These are phyloP conservation scores for Lagenorhynchus albirostris DNA, from an alignment of 2,113 vertebrate genomes.

Conservation along the genomic window DNA sequence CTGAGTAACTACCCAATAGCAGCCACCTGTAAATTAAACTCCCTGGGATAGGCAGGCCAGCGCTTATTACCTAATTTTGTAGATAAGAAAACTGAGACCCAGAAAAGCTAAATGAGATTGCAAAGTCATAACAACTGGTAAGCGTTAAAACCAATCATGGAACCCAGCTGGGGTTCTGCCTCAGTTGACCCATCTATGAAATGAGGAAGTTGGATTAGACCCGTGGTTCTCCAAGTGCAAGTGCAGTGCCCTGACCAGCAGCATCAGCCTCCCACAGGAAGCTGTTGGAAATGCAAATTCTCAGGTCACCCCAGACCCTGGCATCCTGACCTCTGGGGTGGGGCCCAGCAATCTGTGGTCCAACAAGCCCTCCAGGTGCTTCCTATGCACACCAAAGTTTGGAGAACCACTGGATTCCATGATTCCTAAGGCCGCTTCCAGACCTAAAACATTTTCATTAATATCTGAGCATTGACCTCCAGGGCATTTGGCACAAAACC, in stretches of 20 bases:
- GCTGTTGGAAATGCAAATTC: not conserved
- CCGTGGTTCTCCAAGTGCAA: not conserved
- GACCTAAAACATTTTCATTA: not conserved
- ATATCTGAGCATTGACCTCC: not conserved
- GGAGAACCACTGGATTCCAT: not conserved
- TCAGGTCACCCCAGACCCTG: not conserved
- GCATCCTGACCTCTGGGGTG: not conserved
- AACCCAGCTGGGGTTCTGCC: not conserved
- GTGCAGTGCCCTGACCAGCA: not conserved
- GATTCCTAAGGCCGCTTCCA: not conserved
- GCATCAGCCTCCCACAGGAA: not conserved
- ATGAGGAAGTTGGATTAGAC: not conserved
- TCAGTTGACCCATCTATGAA: not conserved
- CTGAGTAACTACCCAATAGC: not conserved
- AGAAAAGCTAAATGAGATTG: not conserved
- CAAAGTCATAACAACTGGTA: not conserved
- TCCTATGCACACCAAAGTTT: not conserved
- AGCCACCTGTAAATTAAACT: not conserved
- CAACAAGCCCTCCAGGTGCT: not conserved
- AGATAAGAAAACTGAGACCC: not conserved
- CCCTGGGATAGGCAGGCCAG: not conserved
- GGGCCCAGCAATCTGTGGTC: not conserved
- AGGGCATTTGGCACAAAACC: not conserved
- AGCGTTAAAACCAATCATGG: not conserved
- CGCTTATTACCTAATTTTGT: not conserved